Conservation (phyloP, 2,113 vertebrate genomes). For the Takifugu bimaculatus region DNA sequence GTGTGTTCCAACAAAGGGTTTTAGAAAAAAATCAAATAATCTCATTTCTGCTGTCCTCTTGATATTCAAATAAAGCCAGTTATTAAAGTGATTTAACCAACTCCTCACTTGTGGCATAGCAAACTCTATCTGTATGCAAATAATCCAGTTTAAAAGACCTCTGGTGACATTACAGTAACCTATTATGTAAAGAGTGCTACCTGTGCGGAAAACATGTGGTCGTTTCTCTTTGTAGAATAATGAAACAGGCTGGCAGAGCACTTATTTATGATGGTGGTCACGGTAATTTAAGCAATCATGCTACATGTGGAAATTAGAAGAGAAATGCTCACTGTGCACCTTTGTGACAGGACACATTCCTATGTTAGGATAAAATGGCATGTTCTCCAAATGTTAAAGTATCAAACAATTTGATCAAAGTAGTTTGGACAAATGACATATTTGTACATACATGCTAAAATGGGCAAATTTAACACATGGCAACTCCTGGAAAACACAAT, state of each 20-base stretch:
- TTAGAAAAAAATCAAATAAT: slow-evolving; percentile 27
- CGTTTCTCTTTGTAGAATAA: slow-evolving; percentile 37
- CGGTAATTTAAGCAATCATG: slow-evolving; percentile 15
- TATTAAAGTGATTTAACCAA: slow-evolving; percentile 41
- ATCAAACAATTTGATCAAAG: no score
- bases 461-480: no score
- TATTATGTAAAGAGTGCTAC: slow-evolving; percentile 47
- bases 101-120: slow-evolving; percentile 19
- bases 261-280: slow-evolving; percentile 33
- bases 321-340: no score
- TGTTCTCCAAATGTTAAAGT: no score
- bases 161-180: slow-evolving; percentile 49
- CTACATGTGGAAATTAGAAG: neutral
- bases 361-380: neutral
- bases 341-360: slow-evolving; percentile 10
- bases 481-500: no score
- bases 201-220: slow-evolving; percentile 28
- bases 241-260: slow-evolving; percentile 27
- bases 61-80: slow-evolving; percentile 63
- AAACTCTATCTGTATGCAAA: slow-evolving; percentile 67
- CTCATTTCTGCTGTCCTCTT: slow-evolving; percentile 47
- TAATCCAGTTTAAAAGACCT: slow-evolving; percentile 47
- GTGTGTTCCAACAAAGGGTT: slow-evolving; percentile 17
- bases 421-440: no score
- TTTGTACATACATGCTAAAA: no score